These are phyloP conservation scores for Eremophila alpestris DNA, from an alignment of 2,797 vertebrate genomes.

Conservation along the genomic window DNA sequence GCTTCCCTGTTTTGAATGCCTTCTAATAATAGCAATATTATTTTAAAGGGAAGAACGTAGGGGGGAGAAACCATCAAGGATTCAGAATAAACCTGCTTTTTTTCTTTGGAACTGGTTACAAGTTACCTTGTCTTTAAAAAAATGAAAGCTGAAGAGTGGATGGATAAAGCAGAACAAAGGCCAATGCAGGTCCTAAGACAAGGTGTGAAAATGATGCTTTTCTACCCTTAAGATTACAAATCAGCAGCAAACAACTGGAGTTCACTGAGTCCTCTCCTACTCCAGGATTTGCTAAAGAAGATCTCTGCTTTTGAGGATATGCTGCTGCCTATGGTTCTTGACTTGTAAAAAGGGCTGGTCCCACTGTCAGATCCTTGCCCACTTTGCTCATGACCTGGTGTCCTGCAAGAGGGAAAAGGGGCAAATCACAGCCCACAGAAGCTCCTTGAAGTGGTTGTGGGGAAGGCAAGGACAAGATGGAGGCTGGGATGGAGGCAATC, in stretches of 20 bases:
- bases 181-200: background rate
- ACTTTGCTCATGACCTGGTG: background rate
- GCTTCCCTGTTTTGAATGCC: background rate
- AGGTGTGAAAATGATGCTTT: background rate
- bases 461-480: background rate
- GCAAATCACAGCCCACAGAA: background rate
- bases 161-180: background rate
- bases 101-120: background rate
- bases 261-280: background rate
- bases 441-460: background rate
- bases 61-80: background rate
- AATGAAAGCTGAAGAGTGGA: background rate
- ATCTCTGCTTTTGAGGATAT: background rate
- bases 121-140: background rate
- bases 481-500: background rate
- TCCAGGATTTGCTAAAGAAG: background rate
- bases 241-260: background rate
- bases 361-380: background rate
- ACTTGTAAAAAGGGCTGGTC: background rate
- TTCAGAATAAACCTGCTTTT: background rate
- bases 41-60: background rate
- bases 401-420: background rate
- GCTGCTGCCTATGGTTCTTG: background rate
- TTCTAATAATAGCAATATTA: slow-evolving; percentile 36
- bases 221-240: background rate